Base-by-base conservation (phyloP, 2,888 invertebrate species). In the Cephus nigrinus region DNA sequence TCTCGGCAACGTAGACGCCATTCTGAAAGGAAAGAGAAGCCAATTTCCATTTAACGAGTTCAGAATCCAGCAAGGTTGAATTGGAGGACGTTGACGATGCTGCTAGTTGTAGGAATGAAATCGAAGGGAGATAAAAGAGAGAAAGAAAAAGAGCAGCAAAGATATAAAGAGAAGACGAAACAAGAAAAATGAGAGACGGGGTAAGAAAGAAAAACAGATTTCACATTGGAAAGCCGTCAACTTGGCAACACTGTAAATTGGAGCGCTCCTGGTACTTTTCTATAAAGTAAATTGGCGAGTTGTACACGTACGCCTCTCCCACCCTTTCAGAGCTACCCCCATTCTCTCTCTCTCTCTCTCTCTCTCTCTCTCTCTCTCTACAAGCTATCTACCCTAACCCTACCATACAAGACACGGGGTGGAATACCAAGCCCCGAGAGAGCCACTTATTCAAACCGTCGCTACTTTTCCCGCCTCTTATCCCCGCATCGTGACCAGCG, bases 1-100 rank as follows among this genome's bases (percentile, higher is more conserved):
- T 94, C 80, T 93, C 91, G 85, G 93, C 93, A 84, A 85, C 86
- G 83, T 90, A 91, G 76, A 86, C 83, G 79, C 90, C 93, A 86
- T 93, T 92, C 93, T 94, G 90, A 34, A 92, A 92, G 40, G 23
- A 55, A 23, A 23, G 40, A 23, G 40, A 55, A 55, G 40, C 23
- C 40, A 55, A 55, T 55, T 55, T 55, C 40, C 40, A 23, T 55
- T 55, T 55, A 55, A 55, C 23, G 40, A 55, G 40, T 55, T 55
- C 5, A 23, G 40, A 55, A 55, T 55, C 23, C 40, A 55, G 9
- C 5, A 55, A 55, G 40, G 23, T 55, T 23, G 40, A 55, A 55
- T 55, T 23, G 40, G 40, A 55, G 23, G 40, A 23, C 23, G 40
- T 55, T 55, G 40, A 23, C 23, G 40, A 5, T 55, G 23, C 40